Evolutionary conservation across 2,888 invertebrate genomes (phyloP).

Genomic region (Cerastis leucographa): DNA sequence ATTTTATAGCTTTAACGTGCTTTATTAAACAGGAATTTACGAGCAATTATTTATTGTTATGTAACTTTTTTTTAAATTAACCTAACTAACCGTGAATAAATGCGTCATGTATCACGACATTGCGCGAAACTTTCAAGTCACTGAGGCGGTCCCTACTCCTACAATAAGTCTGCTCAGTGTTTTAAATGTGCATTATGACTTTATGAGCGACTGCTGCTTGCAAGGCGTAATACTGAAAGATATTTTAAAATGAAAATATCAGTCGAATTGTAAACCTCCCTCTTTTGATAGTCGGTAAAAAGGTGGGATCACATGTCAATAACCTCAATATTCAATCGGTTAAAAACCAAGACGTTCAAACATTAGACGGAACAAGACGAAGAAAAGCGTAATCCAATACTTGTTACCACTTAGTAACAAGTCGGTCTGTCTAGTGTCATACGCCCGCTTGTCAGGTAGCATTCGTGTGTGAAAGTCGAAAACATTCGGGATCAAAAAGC

Average conservation of each 20-base stretch:
- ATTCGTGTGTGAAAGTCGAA: too few relatives aligned
- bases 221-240: not conserved
- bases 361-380: too few relatives aligned
- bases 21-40: not conserved
- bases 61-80: not conserved
- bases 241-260: not conserved
- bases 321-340: too few relatives aligned
- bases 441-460: too few relatives aligned
- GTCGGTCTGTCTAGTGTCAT: too few relatives aligned
- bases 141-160: not conserved
- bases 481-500: too few relatives aligned
- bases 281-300: not conserved
- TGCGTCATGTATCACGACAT: not conserved
- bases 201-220: not conserved
- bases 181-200: not conserved
- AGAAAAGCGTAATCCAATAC: too few relatives aligned
- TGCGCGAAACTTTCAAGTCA: not conserved
- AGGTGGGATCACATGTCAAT: not conserved
- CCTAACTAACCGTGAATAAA: not conserved
- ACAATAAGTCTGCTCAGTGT: not conserved
- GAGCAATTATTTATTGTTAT: not conserved
- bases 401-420: too few relatives aligned
- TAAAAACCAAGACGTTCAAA: too few relatives aligned
- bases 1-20: not conserved
- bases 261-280: not conserved